Percentiles rank a stretch among this genome's conserved stretches.
These are phyloP conservation scores for Eupeodes corollae DNA, from an alignment of 1,140 invertebrate species.

Conservation along the genomic window DNA sequence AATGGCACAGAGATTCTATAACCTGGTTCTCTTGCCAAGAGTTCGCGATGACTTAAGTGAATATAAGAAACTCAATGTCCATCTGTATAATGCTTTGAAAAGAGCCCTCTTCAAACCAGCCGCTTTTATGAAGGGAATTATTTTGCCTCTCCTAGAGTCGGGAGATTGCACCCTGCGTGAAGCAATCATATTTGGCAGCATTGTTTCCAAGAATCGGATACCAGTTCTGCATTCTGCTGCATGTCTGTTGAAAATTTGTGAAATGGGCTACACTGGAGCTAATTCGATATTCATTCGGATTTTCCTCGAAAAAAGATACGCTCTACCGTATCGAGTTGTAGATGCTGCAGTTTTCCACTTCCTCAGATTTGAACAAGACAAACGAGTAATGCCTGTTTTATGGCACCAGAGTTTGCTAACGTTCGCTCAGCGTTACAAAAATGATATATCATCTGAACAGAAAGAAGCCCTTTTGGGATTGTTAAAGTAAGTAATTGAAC, in stretches of 20 bases:
- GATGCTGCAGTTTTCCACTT: slow-evolving; percentile 96
- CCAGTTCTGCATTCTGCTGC: slow-evolving; percentile 94
- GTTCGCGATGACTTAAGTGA: slow-evolving; percentile 90
- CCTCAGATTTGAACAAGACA: slow-evolving; percentile 77
- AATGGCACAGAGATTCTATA: slow-evolving; percentile 95
- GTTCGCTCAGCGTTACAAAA: slow-evolving; percentile 92
- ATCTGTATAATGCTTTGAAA: slow-evolving; percentile 86
- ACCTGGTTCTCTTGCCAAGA: slow-evolving; percentile 82
- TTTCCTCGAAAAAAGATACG: slow-evolving; percentile 97
- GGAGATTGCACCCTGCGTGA: slow-evolving; percentile 90
- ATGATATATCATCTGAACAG: slow-evolving; percentile 87
- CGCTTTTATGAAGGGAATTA: slow-evolving; percentile 97
- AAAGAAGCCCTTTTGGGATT: slow-evolving; percentile 73
- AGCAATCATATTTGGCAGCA: slow-evolving; percentile 88
- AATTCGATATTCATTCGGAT: slow-evolving; percentile 92
- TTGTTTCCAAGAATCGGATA: slow-evolving; percentile 83
- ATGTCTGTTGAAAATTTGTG: slow-evolving; percentile 87
- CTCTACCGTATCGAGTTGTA: slow-evolving; percentile 87
- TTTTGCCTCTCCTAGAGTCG: slow-evolving; percentile 80
- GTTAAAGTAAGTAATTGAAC: slow-evolving; percentile 39
- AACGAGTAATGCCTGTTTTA: slow-evolving; percentile 77
- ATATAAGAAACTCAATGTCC: slow-evolving; percentile 93
- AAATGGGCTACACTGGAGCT: slow-evolving; percentile 96
- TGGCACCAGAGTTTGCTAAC: slow-evolving; percentile 95
- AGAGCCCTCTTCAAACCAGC: slow-evolving; percentile 94